Evolutionary conservation across 1,140 invertebrate species (phyloP).

Genomic region (Antheraea pernyi): DNA sequence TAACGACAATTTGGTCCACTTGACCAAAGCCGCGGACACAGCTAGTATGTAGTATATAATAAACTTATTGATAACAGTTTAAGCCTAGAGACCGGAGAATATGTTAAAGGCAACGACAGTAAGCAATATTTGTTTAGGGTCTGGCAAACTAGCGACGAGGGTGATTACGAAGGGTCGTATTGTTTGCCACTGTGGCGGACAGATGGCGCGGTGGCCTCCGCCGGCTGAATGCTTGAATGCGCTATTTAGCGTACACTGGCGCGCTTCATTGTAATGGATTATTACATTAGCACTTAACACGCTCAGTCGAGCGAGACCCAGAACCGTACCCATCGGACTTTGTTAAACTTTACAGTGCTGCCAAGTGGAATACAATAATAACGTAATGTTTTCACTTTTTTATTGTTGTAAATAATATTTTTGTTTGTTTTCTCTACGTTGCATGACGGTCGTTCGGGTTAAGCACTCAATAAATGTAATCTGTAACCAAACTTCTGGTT

Average conservation of each 20-base stretch:
- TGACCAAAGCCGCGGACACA: no score
- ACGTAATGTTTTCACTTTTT: slow-evolving; percentile 30
- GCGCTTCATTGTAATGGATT: slow-evolving; percentile 76
- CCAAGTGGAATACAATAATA: slow-evolving; percentile 51
- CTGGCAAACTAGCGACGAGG: slow-evolving; percentile 58
- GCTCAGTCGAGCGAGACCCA: slow-evolving; percentile 59
- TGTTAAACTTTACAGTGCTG: slow-evolving; percentile 45
- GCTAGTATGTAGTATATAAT: background rate
- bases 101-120: slow-evolving; percentile 40
- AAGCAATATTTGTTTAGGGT: slow-evolving; percentile 71
- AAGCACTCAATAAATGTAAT: slow-evolving; percentile 49
- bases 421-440: slow-evolving; percentile 24
- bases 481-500: slow-evolving; percentile 19
- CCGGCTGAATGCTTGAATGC: slow-evolving; percentile 63
- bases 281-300: slow-evolving; percentile 77
- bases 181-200: slow-evolving; percentile 63
- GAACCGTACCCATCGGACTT: slow-evolving; percentile 53
- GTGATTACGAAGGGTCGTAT: slow-evolving; percentile 67
- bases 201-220: slow-evolving; percentile 49
- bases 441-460: slow-evolving; percentile 39
- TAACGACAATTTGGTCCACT: no score
- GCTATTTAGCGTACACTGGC: slow-evolving; percentile 71
- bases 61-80: slow-evolving; percentile 13
- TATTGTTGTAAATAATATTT: background rate
- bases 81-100: slow-evolving; percentile 15